Conservation (phyloP, 1,140 invertebrate genomes). For the Apis mellifera region Amel_HAv3.1 CM009937.2:4216001-4216500, state of each 20-base stretch:
- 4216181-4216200: neutral
- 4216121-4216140: neutral
- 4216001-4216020: too few species aligned
- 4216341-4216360: neutral
- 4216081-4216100: neutral
- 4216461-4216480: too few species aligned
- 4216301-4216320: slow-evolving; percentile 31
- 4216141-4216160: neutral
- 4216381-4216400: neutral
- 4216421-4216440: neutral
- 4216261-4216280: slow-evolving; percentile 16
- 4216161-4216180: neutral
- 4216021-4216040: neutral
- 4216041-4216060: neutral
- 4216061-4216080: neutral
- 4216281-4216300: slow-evolving; percentile 12
- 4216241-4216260: neutral
- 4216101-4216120: neutral
- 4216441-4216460: too few species aligned
- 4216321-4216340: slow-evolving; percentile 31
- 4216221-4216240: slow-evolving; percentile 28
- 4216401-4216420: neutral
- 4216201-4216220: slow-evolving; percentile 31
- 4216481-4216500: neutral
- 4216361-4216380: neutral